These are phyloP conservation scores for Cenopis cana DNA, from an alignment of 2,888 invertebrate species.

Conservation along the genomic window DNA sequence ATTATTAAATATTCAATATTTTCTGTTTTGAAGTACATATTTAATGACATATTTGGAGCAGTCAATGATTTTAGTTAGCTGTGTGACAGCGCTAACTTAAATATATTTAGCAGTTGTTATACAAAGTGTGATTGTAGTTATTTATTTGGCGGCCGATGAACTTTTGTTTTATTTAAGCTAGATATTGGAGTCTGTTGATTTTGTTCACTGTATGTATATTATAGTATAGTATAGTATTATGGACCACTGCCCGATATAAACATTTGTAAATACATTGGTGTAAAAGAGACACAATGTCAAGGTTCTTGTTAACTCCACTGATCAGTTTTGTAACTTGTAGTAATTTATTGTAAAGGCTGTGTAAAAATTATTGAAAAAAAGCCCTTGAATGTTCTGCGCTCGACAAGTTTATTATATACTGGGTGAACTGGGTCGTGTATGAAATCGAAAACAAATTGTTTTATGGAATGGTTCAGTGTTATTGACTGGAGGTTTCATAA, in stretches of 20 bases:
- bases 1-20: constrained; percentile 19
- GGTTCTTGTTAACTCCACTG: constrained; percentile 77
- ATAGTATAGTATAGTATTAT: constrained; percentile 48
- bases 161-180: constrained; percentile 40
- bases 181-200: constrained; percentile 48
- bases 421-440: constrained; percentile 74
- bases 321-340: constrained; percentile 83
- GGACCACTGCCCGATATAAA: constrained; percentile 72
- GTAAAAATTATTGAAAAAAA: constrained; percentile 79
- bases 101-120: constrained; percentile 39
- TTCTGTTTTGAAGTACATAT: constrained; percentile 4
- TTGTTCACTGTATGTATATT: constrained; percentile 53
- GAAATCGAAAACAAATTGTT: constrained; percentile 77
- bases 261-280: constrained; percentile 81
- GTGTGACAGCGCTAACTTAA: constrained; percentile 20
- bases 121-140: constrained; percentile 39
- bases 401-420: constrained; percentile 68
- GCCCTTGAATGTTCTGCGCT: constrained; percentile 73
- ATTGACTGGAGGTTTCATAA: constrained; percentile 84
- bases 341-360: constrained; percentile 84
- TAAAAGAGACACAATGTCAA: constrained; percentile 55
- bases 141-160: constrained; percentile 37
- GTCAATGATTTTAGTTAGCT: constrained; percentile 19
- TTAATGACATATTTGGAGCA: constrained; percentile 19
- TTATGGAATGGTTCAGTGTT: constrained; percentile 83